Conservation (phyloP, 1,140 invertebrate genomes). For the Aphaenogaster rudis region DNA sequence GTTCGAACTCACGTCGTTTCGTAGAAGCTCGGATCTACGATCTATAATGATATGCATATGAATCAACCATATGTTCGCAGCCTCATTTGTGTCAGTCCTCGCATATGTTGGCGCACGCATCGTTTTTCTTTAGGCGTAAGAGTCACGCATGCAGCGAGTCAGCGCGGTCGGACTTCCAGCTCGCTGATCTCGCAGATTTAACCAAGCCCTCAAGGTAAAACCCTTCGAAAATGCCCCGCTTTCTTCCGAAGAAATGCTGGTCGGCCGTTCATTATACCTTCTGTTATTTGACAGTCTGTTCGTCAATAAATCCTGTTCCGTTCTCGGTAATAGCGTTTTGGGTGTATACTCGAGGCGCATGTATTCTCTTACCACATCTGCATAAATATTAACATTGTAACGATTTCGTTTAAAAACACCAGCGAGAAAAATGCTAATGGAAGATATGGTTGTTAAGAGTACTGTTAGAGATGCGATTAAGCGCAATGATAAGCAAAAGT, state of each 20-base stretch:
- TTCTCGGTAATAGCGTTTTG: slow-evolving; percentile 1
- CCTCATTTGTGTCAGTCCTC: slow-evolving; percentile 59
- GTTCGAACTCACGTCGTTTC: slow-evolving; percentile 31
- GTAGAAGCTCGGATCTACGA: slow-evolving; percentile 57
- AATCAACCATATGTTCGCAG: slow-evolving; percentile 64
- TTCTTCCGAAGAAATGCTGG: slow-evolving; percentile 41
- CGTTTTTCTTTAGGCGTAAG: slow-evolving; percentile 57
- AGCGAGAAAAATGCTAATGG: neutral
- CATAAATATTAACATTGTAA: slow-evolving; percentile 24
- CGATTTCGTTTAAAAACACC: slow-evolving; percentile 15
- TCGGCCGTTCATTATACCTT: slow-evolving; percentile 39
- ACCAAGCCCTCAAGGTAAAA: slow-evolving; percentile 55
- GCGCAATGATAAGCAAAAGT: slow-evolving; percentile 35
- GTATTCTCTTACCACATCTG: neutral
- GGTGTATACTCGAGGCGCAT: neutral
- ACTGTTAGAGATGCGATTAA: slow-evolving; percentile 21
- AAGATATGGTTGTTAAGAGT: neutral
- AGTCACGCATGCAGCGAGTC: slow-evolving; percentile 56
- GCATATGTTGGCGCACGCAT: slow-evolving; percentile 58
- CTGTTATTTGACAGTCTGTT: slow-evolving; percentile 43
- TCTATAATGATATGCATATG: slow-evolving; percentile 63
- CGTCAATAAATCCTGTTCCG: slow-evolving; percentile 25
- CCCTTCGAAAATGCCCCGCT: slow-evolving; percentile 30
- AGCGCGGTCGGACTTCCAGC: slow-evolving; percentile 8
- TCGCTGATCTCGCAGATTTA: slow-evolving; percentile 57